Percentiles rank a stretch among this genome's conserved stretches.
Evolutionary conservation across 2,113 vertebrate species (phyloP).

Genomic region (Montifringilla adamsi): DNA sequence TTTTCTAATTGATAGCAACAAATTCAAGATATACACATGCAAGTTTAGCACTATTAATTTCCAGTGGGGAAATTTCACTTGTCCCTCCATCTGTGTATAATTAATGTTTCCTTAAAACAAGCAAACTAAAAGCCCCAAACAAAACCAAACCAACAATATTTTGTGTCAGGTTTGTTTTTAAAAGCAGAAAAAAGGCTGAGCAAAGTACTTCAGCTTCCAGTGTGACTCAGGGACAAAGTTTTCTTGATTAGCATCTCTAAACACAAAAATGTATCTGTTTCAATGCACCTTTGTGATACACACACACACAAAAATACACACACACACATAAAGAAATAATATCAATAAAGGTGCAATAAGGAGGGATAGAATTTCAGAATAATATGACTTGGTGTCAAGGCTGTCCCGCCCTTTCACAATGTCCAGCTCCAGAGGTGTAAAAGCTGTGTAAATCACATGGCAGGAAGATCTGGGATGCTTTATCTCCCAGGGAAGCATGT

Average conservation of each 20-base stretch:
- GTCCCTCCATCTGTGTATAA: neutral
- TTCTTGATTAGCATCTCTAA: neutral
- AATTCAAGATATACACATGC: neutral
- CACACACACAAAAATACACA: neutral
- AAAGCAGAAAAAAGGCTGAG: neutral
- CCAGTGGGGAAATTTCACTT: neutral
- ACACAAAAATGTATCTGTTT: neutral
- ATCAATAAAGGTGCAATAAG: neutral
- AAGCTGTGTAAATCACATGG: neutral
- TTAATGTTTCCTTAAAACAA: neutral
- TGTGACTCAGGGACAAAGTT: neutral
- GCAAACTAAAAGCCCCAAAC: neutral
- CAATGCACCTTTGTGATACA: neutral
- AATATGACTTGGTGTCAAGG: neutral
- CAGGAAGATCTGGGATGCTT: neutral
- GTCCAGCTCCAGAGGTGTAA: neutral
- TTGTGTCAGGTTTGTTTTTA: neutral
- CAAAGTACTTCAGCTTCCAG: neutral
- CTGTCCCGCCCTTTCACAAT: neutral
- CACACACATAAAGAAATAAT: neutral
- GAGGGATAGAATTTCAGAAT: neutral
- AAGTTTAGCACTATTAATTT: conserved; percentile 4
- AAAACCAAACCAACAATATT: neutral
- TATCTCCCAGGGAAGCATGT: neutral
- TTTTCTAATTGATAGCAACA: conserved; percentile 29